Conservation (phyloP, 1,140 invertebrate species). For the Calliphora vicina region DNA sequence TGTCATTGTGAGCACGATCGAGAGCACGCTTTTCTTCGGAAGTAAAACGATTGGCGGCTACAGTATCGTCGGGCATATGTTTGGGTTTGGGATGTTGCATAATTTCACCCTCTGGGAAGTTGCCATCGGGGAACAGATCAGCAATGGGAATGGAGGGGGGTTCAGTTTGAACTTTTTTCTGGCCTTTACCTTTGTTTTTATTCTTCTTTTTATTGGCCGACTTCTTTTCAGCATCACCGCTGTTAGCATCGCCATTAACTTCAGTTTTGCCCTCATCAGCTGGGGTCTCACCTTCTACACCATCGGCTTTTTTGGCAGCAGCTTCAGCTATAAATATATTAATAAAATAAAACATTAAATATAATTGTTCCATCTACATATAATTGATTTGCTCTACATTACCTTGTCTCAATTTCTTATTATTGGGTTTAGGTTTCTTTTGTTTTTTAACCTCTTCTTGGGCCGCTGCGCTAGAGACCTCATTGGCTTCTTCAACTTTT, state of each 20-base stretch:
- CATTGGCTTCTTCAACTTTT: not conserved
- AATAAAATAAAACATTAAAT: not conserved
- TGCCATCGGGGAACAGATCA: conserved; percentile 83
- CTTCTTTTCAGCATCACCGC: conserved; percentile 64
- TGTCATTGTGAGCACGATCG: conserved; percentile 83
- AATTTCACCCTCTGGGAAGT: conserved; percentile 82
- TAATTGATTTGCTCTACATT: conserved; percentile 36
- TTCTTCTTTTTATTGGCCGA: conserved; percentile 78
- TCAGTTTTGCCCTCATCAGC: conserved; percentile 39
- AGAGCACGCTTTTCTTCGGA: conserved; percentile 90
- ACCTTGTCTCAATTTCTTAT: conserved; percentile 61
- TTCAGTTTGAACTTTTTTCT: conserved; percentile 72
- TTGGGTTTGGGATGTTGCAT: conserved; percentile 75
- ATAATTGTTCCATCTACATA: not conserved
- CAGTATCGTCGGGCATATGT: conserved; percentile 78
- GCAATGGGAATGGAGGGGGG: conserved; percentile 87
- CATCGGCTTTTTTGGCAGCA: conserved; percentile 50
- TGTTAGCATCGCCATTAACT: conserved; percentile 61
- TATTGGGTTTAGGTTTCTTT: conserved; percentile 62
- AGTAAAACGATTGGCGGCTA: conserved; percentile 85
- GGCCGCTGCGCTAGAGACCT: not conserved
- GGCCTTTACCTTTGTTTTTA: conserved; percentile 72
- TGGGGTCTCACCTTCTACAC: conserved; percentile 41
- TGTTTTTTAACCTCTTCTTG: conserved; percentile 57
- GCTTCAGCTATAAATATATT: conserved; percentile 49